Evolutionary conservation across 2,113 vertebrate species (phyloP).

Genomic region (Carassius carassius): DNA sequence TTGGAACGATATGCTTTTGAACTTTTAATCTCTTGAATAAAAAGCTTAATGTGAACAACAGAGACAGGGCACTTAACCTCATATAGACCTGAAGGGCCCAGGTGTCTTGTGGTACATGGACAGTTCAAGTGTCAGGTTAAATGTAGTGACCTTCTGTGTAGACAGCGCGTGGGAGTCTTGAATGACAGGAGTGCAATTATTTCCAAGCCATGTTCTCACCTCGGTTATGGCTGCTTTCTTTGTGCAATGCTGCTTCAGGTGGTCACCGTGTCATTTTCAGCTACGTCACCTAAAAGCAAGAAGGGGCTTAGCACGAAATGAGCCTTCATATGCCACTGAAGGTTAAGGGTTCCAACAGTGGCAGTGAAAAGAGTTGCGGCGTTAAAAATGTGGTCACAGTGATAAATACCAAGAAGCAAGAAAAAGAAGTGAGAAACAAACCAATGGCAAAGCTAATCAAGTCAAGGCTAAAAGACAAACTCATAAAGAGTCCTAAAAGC

Average conservation of each 20-base stretch:
- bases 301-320: neutral
- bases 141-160: constrained; percentile 11
- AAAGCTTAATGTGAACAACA: constrained; percentile 25
- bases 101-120: constrained; percentile 12
- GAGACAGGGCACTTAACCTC: constrained; percentile 41
- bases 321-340: constrained; percentile 15
- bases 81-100: neutral
- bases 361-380: neutral
- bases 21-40: neutral
- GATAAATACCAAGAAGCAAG: constrained; percentile 22
- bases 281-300: neutral
- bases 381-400: constrained; percentile 10
- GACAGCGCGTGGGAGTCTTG: neutral
- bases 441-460: constrained; percentile 39
- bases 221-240: neutral
- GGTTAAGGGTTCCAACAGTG: constrained; percentile 2
- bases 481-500: constrained; percentile 40
- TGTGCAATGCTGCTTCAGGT: neutral
- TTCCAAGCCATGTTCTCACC: neutral
- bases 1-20: neutral
- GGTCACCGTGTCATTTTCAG: neutral
- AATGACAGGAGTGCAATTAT: constrained; percentile 20
- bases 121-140: constrained; percentile 39
- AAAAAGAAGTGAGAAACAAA: constrained; percentile 25
- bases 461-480: constrained; percentile 34